These are phyloP conservation scores for Dryobota labecula DNA, from an alignment of 2,888 invertebrate genomes.

Conservation along the genomic window DNA sequence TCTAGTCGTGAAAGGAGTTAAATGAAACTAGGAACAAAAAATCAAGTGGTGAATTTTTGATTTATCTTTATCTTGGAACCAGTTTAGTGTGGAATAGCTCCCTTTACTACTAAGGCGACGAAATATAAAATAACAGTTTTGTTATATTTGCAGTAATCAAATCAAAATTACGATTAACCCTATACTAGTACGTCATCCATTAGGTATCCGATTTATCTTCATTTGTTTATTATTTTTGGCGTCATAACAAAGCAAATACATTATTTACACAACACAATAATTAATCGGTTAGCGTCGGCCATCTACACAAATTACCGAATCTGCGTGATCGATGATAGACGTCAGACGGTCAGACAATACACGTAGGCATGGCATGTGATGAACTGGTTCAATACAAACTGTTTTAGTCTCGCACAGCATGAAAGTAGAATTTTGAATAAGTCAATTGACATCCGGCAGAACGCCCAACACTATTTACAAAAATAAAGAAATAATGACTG, in stretches of 20 bases:
- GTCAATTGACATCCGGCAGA: conserved; percentile 55
- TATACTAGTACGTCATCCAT: neutral
- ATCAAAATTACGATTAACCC: neutral
- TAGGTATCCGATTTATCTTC: conserved; percentile 27
- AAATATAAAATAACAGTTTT: neutral
- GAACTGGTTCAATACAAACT: conserved; percentile 23
- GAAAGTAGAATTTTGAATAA: conserved; percentile 29
- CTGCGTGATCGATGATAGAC: conserved; percentile 62
- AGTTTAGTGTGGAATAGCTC: no score
- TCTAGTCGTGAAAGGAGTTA: no score
- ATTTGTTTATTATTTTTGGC: conserved; percentile 8
- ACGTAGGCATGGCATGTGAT: conserved; percentile 33
- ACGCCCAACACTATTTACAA: conserved; percentile 73
- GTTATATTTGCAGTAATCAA: neutral
- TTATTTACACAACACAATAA: conserved; percentile 30
- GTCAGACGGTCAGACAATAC: conserved; percentile 25
- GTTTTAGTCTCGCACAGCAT: conserved; percentile 46
- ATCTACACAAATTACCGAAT: conserved; percentile 30
- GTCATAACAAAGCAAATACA: conserved; percentile 24
- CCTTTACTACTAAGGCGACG: no score
- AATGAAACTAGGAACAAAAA: no score
- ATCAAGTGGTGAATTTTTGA: no score
- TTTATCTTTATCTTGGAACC: no score
- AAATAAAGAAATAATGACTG: conserved; percentile 71
- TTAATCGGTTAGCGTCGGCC: conserved; percentile 30